Evolutionary conservation across 2,797 vertebrate genomes (phyloP).

Genomic region (Cyclopterus lumpus): DNA sequence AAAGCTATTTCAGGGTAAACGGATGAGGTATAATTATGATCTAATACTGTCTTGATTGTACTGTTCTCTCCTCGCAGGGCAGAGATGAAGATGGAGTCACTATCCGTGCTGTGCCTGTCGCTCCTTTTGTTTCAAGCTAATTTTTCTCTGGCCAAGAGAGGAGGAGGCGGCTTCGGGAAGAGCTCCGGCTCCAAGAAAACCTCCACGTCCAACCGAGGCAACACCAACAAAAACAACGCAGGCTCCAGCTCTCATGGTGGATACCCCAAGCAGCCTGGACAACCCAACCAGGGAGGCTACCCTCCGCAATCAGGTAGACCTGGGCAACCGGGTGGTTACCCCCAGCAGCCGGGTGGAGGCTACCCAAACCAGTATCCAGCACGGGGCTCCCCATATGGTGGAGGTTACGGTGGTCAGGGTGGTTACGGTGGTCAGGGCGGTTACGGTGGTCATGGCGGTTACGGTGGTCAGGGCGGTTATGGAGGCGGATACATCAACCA

Average conservation of each 20-base stretch:
- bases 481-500: conserved; percentile 75
- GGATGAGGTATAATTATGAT: neutral
- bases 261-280: conserved; percentile 50
- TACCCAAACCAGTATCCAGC: conserved; percentile 47
- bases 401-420: conserved; percentile 36
- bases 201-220: conserved; percentile 16
- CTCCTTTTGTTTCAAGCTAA: conserved; percentile 45
- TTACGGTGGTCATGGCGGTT: conserved; percentile 53
- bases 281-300: conserved; percentile 15
- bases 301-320: conserved; percentile 14
- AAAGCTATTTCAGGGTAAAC: neutral
- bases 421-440: conserved; percentile 12
- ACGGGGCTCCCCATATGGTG: conserved; percentile 41
- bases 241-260: conserved; percentile 50
- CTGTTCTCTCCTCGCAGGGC: conserved; percentile 26
- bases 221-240: conserved; percentile 33
- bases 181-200: conserved; percentile 9
- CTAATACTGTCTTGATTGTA: neutral
- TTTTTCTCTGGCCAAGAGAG: conserved; percentile 43
- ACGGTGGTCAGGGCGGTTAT: conserved; percentile 43
- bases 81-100: conserved; percentile 51
- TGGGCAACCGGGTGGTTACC: conserved; percentile 8
- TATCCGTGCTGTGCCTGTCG: conserved; percentile 39
- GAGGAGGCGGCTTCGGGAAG: conserved; percentile 52
- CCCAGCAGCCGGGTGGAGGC: conserved; percentile 26